These are phyloP conservation scores for Pipistrellus kuhlii DNA, from an alignment of 2,797 vertebrate genomes.

Conservation along the genomic window DNA sequence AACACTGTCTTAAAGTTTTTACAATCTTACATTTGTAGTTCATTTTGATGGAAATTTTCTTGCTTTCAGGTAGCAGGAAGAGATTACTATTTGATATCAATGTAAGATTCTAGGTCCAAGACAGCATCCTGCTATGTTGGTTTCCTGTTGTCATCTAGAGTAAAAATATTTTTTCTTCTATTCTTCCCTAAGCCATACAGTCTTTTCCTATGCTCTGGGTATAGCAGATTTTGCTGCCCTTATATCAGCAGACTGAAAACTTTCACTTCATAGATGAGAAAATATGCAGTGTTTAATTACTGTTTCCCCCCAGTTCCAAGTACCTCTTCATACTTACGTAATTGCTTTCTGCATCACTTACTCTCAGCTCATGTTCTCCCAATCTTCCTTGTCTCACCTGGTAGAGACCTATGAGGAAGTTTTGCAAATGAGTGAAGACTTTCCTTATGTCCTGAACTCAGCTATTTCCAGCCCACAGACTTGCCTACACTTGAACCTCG, in stretches of 20 bases:
- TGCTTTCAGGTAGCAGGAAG: background rate
- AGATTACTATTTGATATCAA: background rate
- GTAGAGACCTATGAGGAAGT: background rate
- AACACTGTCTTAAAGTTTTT: background rate
- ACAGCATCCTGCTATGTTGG: background rate
- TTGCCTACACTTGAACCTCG: background rate
- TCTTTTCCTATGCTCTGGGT: background rate
- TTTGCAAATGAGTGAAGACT: background rate
- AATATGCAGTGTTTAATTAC: background rate
- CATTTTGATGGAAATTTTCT: background rate
- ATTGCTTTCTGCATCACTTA: background rate
- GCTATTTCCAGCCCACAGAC: background rate
- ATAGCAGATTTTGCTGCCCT: background rate
- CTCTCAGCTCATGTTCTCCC: background rate
- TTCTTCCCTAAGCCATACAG: background rate
- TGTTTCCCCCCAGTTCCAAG: background rate
- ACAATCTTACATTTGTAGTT: background rate
- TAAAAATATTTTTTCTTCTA: background rate
- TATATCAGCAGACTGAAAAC: background rate
- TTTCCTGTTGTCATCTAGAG: background rate
- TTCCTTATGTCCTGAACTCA: background rate
- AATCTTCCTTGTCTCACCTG: background rate
- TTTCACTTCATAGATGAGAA: background rate
- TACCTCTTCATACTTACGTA: background rate
- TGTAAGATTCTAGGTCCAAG: background rate